Evolutionary conservation across 2,888 invertebrate species (phyloP), one percentile per base, ranked within the genome.

Genomic region (Steinernema hermaphroditum): DNA sequence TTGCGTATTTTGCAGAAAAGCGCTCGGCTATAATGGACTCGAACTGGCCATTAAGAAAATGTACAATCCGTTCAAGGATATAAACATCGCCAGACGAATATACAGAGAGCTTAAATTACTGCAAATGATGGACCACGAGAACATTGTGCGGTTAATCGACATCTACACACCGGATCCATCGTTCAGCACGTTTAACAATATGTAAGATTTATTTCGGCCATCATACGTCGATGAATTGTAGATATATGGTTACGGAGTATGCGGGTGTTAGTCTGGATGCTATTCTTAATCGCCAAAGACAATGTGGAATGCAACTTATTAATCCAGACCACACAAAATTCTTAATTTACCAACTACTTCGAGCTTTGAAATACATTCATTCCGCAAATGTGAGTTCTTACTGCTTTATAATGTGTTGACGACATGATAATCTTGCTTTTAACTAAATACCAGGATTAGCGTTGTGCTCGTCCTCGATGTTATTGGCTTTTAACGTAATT

Each of bases 91-190:
- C 16, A 96, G 97, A 88, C 90, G 97, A 81, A 96, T 97, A 0
- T 98, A 96, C 87, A 91, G 98, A 75, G 97, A 98, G 88, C 89
- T 97, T 71, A 91, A 94, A 76, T 92, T 97, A 90, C 90, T 98
- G 75, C 96, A 96, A 88, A 95, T 97, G 87, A 97, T 98, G 96
- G 92, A 94, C 87, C 97, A 98, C 90, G 97, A 98, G 89, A 98
- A 98, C 91, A 93, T 97, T 86, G 93, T 93, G 81, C 75, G 79
- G 37, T 83, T 85, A 14, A 71, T 85, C 34, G 83, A 82, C 69
- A 49, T 83, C 37, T 85, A 85, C 78, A 79, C 85, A 2, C 83
- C 84, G 1, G 80, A 85, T 19, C 72, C 72, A 0, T 78, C 80
- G 54, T 75, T 79, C 50, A 71, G 77, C 24, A 70, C 78, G 32